phyloP scores from a whole-genome alignment of 2,113 vertebrate genomes.

The Plectropomus leopardus region DNA sequence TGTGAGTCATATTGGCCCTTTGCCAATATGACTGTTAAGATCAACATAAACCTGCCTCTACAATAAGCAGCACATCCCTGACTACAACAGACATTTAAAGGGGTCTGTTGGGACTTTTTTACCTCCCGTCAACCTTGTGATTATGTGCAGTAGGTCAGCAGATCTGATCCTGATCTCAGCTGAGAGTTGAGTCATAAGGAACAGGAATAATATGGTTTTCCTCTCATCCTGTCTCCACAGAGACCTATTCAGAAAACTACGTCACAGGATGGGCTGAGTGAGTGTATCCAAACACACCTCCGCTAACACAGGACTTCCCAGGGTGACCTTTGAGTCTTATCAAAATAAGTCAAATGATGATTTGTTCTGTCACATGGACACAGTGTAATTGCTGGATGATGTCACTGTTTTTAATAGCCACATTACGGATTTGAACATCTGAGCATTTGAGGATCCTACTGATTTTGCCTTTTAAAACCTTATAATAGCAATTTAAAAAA shows the following conservation, averaged over 20 bases:
- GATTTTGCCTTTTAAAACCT: constrained; percentile 2
- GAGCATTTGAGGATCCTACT: not conserved
- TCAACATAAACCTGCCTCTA: not conserved
- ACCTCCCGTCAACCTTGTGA: constrained; percentile 6
- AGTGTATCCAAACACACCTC: constrained; percentile 70
- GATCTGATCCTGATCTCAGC: constrained; percentile 46
- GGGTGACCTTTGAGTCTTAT: constrained; percentile 63
- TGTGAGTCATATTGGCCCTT: no score
- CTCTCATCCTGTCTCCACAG: constrained; percentile 70
- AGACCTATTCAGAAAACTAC: constrained; percentile 48
- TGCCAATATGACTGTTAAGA: not conserved
- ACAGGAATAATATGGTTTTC: constrained; percentile 57
- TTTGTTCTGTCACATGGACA: constrained; percentile 19
- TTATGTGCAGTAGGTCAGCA: constrained; percentile 9
- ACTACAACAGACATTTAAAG: not conserved
- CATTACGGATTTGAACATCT: constrained; percentile 22
- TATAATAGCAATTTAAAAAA: not conserved
- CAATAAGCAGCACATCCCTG: not conserved
- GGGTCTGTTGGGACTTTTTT: not conserved
- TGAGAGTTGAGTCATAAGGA: constrained; percentile 62
- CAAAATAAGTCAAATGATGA: constrained; percentile 59
- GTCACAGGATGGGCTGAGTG: constrained; percentile 76
- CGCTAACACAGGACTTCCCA: constrained; percentile 65
- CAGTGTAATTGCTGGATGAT: constrained; percentile 36
- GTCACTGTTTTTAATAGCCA: constrained; percentile 53